Evolutionary conservation across 2,888 invertebrate genomes (phyloP).

Genomic region (Rhagonycha fulva): DNA sequence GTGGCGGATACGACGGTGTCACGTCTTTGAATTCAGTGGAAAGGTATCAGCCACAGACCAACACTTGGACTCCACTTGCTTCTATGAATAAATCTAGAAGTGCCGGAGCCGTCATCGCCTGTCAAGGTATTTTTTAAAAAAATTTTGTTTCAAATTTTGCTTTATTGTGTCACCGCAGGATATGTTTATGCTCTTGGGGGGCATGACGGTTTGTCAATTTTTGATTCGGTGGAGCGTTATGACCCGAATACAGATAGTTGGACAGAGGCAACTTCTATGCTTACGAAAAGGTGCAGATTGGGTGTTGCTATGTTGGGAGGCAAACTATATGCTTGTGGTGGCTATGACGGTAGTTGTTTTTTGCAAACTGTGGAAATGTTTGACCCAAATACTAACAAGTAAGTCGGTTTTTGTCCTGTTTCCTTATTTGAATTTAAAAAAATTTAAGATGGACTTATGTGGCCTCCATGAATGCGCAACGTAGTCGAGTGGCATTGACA

Average conservation of each 20-base stretch:
- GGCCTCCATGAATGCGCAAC: slow-evolving; percentile 80
- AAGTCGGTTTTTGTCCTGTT: slow-evolving; percentile 44
- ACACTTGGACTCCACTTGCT: slow-evolving; percentile 75
- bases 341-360: slow-evolving; percentile 85
- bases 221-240: slow-evolving; percentile 83
- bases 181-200: slow-evolving; percentile 84
- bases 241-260: slow-evolving; percentile 75
- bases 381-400: slow-evolving; percentile 72
- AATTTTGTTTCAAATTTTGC: neutral
- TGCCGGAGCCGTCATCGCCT: slow-evolving; percentile 55
- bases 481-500: slow-evolving; percentile 80
- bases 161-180: slow-evolving; percentile 56
- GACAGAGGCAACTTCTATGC: slow-evolving; percentile 78
- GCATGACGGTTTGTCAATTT: slow-evolving; percentile 86
- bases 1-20: slow-evolving; percentile 85
- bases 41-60: slow-evolving; percentile 74
- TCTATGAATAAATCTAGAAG: slow-evolving; percentile 68
- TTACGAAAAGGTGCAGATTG: slow-evolving; percentile 77
- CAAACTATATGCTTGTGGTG: slow-evolving; percentile 82
- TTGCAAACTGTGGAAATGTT: slow-evolving; percentile 81
- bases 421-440: slow-evolving; percentile 8
- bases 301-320: slow-evolving; percentile 82
- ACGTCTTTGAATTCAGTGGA: slow-evolving; percentile 83
- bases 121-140: slow-evolving; percentile 44
- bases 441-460: slow-evolving; percentile 70